A percentile compares a stretch with the other conserved stretches of the same genome.
phyloP scores from a whole-genome alignment of 2,113 vertebrate species.

The Atractosteus spatula region DNA sequence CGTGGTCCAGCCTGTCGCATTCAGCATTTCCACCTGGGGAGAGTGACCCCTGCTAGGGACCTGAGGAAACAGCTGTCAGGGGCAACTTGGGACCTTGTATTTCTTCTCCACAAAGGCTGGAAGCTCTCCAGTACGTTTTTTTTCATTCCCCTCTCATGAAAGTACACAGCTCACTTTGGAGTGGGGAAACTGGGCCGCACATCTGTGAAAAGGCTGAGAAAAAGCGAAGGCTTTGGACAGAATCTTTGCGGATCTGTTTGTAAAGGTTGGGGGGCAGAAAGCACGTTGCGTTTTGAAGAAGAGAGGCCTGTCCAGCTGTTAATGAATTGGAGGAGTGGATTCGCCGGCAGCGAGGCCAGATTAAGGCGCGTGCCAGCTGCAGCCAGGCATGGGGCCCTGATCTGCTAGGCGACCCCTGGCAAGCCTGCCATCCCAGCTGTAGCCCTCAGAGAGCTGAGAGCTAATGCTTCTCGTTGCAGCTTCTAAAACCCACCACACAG shows the following conservation, averaged over 20 bases:
- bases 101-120: constrained; percentile 11
- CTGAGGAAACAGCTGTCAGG: constrained; percentile 51
- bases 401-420: constrained; percentile 53
- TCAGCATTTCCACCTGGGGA: constrained; percentile 44
- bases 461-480: constrained; percentile 24
- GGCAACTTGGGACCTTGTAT: constrained; percentile 42
- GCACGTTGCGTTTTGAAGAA: background rate
- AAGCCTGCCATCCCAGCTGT: constrained; percentile 54
- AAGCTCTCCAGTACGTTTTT: constrained; percentile 14
- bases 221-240: too few relatives aligned
- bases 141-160: background rate
- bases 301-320: background rate
- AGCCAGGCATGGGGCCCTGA: constrained; percentile 21
- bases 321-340: background rate
- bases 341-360: constrained; percentile 27
- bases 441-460: constrained; percentile 39
- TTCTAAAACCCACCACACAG: constrained; percentile 31
- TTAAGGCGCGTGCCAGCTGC: constrained; percentile 47
- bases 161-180: background rate
- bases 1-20: constrained; percentile 37
- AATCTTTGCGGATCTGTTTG: too few relatives aligned
- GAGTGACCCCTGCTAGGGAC: constrained; percentile 32
- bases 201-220: too few relatives aligned
- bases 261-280: constrained; percentile 1
- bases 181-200: too few relatives aligned